A percentile compares a stretch with the other conserved stretches of the same genome.
Conservation (phyloP, 2,797 vertebrate genomes). For the Sarcophilus harrisii region DNA sequence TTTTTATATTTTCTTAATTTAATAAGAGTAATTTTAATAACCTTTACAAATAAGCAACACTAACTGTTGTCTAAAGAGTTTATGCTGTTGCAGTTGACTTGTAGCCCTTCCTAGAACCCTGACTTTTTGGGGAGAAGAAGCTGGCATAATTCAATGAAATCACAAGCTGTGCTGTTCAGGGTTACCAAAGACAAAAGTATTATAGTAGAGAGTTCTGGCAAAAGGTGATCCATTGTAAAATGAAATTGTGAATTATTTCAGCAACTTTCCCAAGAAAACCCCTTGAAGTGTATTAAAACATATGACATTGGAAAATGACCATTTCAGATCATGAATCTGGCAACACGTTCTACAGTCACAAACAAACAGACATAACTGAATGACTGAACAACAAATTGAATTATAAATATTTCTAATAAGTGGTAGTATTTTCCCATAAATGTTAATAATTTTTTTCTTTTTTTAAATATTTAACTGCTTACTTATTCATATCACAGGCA, state of each 20-base stretch:
- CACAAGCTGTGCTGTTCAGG: background rate
- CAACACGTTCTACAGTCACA: background rate
- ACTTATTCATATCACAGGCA: background rate
- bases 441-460: background rate
- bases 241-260: background rate
- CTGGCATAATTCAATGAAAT: too few relatives aligned
- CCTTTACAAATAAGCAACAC: background rate
- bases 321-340: accelerated
- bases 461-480: slow-evolving; percentile 11
- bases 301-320: background rate
- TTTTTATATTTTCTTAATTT: background rate
- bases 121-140: background rate
- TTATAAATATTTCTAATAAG: background rate
- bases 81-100: background rate
- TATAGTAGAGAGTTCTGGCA: background rate
- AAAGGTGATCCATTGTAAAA: background rate
- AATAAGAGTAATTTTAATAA: slow-evolving; percentile 39
- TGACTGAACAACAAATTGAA: background rate
- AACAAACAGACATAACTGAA: background rate
- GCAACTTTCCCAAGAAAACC: background rate
- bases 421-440: background rate
- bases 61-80: slow-evolving; percentile 25
- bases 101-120: background rate
- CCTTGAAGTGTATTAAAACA: background rate
- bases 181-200: background rate